Conservation (phyloP, 1,140 invertebrate species). For the Dendrolimus kikuchii region DNA sequence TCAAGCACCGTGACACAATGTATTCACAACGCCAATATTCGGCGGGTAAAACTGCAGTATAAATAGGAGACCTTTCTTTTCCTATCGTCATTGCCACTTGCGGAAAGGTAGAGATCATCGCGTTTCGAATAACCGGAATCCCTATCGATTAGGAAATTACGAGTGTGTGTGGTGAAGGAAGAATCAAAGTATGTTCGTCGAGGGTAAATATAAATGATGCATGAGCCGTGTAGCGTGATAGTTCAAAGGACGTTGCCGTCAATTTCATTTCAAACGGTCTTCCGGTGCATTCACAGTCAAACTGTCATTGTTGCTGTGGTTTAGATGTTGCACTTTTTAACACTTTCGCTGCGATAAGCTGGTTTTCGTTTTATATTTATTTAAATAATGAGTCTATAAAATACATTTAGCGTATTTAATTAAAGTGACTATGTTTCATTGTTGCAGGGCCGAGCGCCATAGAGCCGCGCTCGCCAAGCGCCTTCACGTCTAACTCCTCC, state of each 20-base stretch:
- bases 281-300: conserved; percentile 34
- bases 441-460: conserved; percentile 68
- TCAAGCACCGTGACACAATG: conserved; percentile 68
- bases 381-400: too few species aligned
- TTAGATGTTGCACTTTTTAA: conserved; percentile 1
- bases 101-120: conserved; percentile 39
- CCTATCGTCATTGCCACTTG: conserved; percentile 38
- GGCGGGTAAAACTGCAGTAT: conserved; percentile 59
- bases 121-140: conserved; percentile 15
- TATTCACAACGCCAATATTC: conserved; percentile 68
- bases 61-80: conserved; percentile 55
- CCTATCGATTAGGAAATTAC: conserved; percentile 58
- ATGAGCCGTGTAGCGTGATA: conserved; percentile 66
- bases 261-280: conserved; percentile 34
- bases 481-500: conserved; percentile 60
- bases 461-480: conserved; percentile 67
- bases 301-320: conserved; percentile 12
- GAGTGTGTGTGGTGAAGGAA: conserved; percentile 50
- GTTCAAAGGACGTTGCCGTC: conserved; percentile 59
- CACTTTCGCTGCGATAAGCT: background rate
- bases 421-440: conserved; percentile 30
- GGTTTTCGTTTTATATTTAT: too few species aligned
- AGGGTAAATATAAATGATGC: conserved; percentile 71
- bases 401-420: background rate
- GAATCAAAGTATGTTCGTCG: conserved; percentile 67